Conservation (phyloP, 2,888 invertebrate genomes). For the Amphipoea lucens region DNA sequence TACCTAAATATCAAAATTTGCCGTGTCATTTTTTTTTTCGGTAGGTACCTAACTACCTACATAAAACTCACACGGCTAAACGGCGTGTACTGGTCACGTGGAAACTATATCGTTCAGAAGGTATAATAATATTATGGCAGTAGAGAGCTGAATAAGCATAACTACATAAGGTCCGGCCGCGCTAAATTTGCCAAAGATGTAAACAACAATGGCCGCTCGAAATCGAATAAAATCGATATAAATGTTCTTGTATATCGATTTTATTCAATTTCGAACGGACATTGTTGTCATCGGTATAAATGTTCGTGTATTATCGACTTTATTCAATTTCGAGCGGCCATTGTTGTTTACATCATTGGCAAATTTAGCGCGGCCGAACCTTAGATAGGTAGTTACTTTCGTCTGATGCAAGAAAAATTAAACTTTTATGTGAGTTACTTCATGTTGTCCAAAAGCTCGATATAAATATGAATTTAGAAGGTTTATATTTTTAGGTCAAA, state of each 20-base stretch:
- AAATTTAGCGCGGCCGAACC: too few relatives aligned
- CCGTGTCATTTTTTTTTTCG: slow-evolving; percentile 8
- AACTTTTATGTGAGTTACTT: neutral
- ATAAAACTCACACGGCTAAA: neutral
- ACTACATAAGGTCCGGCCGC: too few relatives aligned
- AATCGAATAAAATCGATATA: too few relatives aligned
- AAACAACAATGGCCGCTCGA: too few relatives aligned
- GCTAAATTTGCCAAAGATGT: too few relatives aligned
- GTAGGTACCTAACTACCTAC: neutral
- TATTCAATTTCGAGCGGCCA: too few relatives aligned
- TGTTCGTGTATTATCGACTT: too few relatives aligned
- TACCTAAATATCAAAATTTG: slow-evolving; percentile 1
- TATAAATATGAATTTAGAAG: too few relatives aligned
- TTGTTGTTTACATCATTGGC: too few relatives aligned
- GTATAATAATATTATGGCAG: neutral
- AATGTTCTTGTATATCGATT: too few relatives aligned
- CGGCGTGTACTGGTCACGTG: slow-evolving; percentile 27
- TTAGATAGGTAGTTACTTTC: neutral
- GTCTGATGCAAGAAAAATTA: neutral
- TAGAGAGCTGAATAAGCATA: slow-evolving; percentile 7
- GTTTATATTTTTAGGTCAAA: neutral
- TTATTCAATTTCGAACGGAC: too few relatives aligned
- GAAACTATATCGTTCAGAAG: neutral
- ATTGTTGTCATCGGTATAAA: too few relatives aligned
- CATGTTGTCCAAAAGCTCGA: neutral